Conservation (phyloP, 2,113 vertebrate species). For the Rostratula benghalensis region DNA sequence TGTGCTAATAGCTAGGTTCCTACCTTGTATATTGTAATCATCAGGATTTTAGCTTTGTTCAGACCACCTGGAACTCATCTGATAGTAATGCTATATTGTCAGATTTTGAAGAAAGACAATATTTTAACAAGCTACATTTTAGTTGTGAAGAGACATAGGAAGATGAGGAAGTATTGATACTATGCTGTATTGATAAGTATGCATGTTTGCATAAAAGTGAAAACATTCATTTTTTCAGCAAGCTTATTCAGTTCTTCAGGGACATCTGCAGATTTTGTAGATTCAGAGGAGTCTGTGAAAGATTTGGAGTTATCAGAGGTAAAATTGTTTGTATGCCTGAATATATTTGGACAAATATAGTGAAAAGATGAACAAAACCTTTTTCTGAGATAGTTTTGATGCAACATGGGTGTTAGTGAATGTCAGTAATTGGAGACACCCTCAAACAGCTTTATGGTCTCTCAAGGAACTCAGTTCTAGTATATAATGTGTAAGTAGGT, state of each 20-base stretch:
- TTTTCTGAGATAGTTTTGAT: neutral
- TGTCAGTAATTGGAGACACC: neutral
- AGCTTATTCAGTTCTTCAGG: neutral
- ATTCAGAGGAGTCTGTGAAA: neutral
- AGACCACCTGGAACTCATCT: neutral
- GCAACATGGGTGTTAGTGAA: rapidly evolving
- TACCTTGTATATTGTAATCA: neutral
- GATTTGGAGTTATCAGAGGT: neutral
- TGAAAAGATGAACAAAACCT: neutral
- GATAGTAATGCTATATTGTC: neutral
- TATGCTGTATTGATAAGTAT: neutral
- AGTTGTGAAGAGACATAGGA: neutral
- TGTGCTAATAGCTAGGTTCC: neutral
- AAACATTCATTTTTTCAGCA: neutral
- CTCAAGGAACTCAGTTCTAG: neutral
- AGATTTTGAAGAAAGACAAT: neutral
- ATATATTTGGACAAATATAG: neutral
- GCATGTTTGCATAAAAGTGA: neutral
- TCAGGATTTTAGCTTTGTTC: neutral
- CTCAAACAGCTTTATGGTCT: neutral
- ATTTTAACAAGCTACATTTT: neutral
- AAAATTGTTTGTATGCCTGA: neutral
- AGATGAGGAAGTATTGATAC: neutral
- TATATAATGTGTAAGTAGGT: neutral
- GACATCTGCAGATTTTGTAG: neutral